These are phyloP conservation scores for Auanema freiburgensis DNA, from an alignment of 2,888 invertebrate genomes.

Conservation along the genomic window DNA sequence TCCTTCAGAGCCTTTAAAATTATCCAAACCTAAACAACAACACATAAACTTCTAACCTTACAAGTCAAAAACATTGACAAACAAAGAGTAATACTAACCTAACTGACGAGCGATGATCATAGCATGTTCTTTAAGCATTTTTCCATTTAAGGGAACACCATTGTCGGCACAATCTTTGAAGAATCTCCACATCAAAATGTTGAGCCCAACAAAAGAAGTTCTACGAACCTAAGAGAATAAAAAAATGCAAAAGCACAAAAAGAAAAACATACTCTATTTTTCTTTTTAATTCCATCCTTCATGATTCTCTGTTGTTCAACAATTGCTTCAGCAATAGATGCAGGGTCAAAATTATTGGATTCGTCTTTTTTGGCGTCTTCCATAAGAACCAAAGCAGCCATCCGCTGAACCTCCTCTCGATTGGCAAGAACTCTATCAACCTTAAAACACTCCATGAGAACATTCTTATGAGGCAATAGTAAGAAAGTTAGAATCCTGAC, in stretches of 20 bases:
- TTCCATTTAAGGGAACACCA: slow-evolving; percentile 34
- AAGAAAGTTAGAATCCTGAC: too few species aligned
- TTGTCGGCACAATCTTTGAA: slow-evolving; percentile 37
- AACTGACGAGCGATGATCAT: slow-evolving; percentile 37
- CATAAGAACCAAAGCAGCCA: slow-evolving; percentile 1
- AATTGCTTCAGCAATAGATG: too few species aligned
- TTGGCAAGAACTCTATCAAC: slow-evolving; percentile 6
- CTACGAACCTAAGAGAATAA: slow-evolving; percentile 26
- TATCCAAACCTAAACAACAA: slow-evolving; percentile 29
- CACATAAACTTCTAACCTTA: background rate
- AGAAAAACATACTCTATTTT: background rate
- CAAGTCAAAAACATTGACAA: background rate
- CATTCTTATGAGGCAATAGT: too few species aligned
- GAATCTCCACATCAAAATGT: slow-evolving; percentile 43
- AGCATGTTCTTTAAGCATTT: slow-evolving; percentile 43
- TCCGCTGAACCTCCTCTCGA: background rate
- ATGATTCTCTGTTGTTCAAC: background rate
- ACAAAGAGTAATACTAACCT: slow-evolving; percentile 22
- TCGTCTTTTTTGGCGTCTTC: slow-evolving; percentile 7
- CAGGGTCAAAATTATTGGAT: background rate
- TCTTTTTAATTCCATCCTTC: slow-evolving; percentile 1
- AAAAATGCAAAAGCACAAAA: background rate
- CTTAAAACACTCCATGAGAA: background rate
- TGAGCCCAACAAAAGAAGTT: slow-evolving; percentile 39
- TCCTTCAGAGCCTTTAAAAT: slow-evolving; percentile 49